Percentiles rank a stretch among this genome's conserved stretches.
Evolutionary conservation across 2,797 vertebrate genomes (phyloP).

Genomic region (Neomorphus geoffroyi): DNA sequence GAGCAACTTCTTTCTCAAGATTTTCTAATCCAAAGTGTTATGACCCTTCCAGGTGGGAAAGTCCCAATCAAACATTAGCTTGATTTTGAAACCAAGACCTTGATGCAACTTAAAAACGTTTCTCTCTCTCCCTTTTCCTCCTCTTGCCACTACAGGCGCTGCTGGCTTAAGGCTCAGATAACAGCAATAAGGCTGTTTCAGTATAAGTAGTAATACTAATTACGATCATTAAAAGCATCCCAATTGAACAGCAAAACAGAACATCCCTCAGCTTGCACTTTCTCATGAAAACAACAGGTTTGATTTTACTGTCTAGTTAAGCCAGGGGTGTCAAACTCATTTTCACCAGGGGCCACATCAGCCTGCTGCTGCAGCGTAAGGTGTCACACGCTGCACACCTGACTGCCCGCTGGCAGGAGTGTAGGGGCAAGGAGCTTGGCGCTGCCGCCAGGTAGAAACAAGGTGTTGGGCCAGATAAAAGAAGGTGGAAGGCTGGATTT

Average conservation of each 20-base stretch:
- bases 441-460: too few relatives aligned
- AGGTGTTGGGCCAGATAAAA: too few relatives aligned
- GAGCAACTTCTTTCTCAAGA: background rate
- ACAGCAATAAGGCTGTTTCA: background rate
- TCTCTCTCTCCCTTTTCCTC: background rate
- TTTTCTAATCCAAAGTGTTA: background rate
- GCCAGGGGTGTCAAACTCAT: background rate
- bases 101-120: background rate
- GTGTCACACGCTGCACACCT: too few relatives aligned
- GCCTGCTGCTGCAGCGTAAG: too few relatives aligned
- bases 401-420: too few relatives aligned
- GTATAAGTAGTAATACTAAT: background rate
- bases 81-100: background rate
- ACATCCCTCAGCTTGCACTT: background rate
- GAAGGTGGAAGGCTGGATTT: too few relatives aligned
- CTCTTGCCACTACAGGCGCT: background rate
- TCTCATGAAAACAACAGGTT: background rate
- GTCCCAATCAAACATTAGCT: background rate
- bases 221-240: background rate
- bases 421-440: too few relatives aligned
- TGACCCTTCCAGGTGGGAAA: background rate
- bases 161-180: background rate
- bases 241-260: background rate
- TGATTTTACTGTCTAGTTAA: background rate
- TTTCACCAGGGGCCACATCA: too few relatives aligned